Conservation (phyloP, 2,797 vertebrate species). For the Merluccius polli region DNA sequence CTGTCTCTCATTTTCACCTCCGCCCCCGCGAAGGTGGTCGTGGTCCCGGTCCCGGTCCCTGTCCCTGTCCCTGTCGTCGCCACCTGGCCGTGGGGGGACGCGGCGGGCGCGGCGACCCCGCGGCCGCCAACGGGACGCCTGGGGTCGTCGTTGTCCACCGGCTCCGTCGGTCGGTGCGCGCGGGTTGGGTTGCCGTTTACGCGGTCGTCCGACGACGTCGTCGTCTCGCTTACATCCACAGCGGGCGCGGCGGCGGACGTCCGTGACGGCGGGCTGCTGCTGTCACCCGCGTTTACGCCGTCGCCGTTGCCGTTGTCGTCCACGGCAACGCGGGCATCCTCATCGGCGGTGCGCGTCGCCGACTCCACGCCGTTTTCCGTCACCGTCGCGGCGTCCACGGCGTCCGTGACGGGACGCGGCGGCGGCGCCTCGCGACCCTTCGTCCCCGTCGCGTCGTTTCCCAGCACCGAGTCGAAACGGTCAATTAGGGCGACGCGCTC, state of each 20-base stretch:
- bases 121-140: neutral
- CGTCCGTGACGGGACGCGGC: constrained; percentile 76
- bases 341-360: constrained; percentile 47
- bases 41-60: neutral
- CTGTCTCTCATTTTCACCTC: constrained; percentile 69
- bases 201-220: constrained; percentile 40
- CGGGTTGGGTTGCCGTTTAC: constrained; percentile 51
- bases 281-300: constrained; percentile 4
- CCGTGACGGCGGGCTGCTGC: constrained; percentile 10
- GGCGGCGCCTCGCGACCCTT: constrained; percentile 68
- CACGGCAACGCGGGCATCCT: constrained; percentile 36
- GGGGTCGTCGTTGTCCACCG: neutral
- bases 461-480: constrained; percentile 74
- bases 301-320: constrained; percentile 56
- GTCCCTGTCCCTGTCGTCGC: neutral
- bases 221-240: constrained; percentile 32
- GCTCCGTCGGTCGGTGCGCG: neutral
- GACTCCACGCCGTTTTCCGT: constrained; percentile 79
- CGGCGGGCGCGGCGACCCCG: constrained; percentile 18
- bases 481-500: constrained; percentile 82
- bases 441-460: constrained; percentile 58
- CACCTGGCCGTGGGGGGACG: constrained; percentile 26
- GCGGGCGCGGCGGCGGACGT: neutral
- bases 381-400: constrained; percentile 76
- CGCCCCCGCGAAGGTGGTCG: constrained; percentile 39